These are phyloP conservation scores for Zosterops lateralis DNA, from an alignment of 2,113 vertebrate species.

Conservation along the genomic window DNA sequence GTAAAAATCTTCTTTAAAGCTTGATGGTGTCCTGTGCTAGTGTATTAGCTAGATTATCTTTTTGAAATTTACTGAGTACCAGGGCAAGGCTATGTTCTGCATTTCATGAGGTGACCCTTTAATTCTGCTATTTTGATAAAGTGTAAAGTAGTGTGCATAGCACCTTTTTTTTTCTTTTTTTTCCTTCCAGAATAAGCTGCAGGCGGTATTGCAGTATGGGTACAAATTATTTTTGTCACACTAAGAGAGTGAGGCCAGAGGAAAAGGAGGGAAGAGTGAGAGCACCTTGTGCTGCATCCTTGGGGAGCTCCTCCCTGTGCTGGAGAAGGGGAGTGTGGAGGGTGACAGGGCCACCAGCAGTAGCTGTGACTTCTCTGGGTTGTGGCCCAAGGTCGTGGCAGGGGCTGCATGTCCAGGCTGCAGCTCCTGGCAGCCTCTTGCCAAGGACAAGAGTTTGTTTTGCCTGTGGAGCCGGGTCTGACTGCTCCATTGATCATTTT, in stretches of 20 bases:
- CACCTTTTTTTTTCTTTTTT: background rate
- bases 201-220: background rate
- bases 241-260: background rate
- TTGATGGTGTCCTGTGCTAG: background rate
- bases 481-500: background rate
- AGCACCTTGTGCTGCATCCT: background rate
- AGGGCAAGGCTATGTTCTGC: background rate
- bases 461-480: background rate
- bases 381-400: background rate
- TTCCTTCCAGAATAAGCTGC: background rate
- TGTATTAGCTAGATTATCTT: background rate
- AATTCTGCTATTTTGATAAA: background rate
- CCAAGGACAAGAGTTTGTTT: background rate
- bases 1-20: background rate
- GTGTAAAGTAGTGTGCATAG: background rate
- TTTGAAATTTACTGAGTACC: background rate
- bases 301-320: rapidly evolving
- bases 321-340: background rate
- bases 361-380: rapidly evolving
- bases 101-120: background rate
- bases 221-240: background rate
- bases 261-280: background rate
- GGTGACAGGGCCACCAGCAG: background rate
- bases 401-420: rapidly evolving
- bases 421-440: background rate